Conservation (phyloP, 2,797 vertebrate genomes). For the Peromyscus aztecus region DNA sequence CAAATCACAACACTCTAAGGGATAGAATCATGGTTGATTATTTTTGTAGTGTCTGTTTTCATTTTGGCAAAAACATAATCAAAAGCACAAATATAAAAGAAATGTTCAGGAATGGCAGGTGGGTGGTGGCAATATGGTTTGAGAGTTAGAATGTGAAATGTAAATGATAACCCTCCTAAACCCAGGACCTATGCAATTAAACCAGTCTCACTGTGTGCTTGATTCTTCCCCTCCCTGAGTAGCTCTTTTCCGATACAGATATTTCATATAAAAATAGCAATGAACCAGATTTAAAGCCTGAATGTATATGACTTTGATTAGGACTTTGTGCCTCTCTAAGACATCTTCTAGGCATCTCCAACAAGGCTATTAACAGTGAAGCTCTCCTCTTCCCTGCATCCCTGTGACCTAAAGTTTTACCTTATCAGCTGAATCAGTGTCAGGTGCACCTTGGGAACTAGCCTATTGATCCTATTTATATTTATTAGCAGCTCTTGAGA, state of each 20-base stretch:
- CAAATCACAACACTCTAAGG: conserved; percentile 7
- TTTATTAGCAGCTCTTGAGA: neutral
- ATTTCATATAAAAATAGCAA: neutral
- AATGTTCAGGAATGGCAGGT: neutral
- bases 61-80: conserved; percentile 37
- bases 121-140: neutral
- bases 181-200: neutral
- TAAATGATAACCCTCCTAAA: neutral
- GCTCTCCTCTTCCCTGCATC: neutral
- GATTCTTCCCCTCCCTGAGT: neutral
- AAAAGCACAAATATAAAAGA: neutral
- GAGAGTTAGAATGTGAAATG: neutral
- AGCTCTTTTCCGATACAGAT: neutral
- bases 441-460: neutral
- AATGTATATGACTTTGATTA: neutral
- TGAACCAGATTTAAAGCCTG: neutral
- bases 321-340: too few species aligned
- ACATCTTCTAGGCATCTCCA: neutral
- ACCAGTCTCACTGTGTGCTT: neutral
- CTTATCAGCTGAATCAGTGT: neutral
- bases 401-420: neutral
- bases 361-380: neutral
- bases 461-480: neutral
- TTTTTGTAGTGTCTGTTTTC: neutral
- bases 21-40: neutral